These are phyloP conservation scores for Agrypnia vestita DNA, from an alignment of 1,140 invertebrate species.

Conservation along the genomic window DNA sequence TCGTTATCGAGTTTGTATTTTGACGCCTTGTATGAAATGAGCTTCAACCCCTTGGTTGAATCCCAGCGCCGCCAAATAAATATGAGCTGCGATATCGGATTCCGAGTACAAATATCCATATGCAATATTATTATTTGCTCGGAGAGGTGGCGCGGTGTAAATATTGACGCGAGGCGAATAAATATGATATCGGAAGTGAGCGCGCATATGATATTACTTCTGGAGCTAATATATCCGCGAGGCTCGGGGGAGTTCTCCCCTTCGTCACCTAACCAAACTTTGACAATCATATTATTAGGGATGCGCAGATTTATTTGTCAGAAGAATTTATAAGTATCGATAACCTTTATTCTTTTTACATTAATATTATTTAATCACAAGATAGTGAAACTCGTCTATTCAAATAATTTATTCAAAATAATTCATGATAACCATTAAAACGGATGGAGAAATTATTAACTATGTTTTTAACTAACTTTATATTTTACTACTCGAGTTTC, in stretches of 20 bases:
- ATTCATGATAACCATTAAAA: too few species aligned
- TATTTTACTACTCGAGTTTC: too few species aligned
- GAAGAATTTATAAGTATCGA: too few species aligned
- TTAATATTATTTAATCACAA: too few species aligned
- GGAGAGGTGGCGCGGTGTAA: constrained; percentile 45
- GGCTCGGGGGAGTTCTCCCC: constrained; percentile 15
- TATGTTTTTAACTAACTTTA: too few species aligned
- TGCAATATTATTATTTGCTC: constrained; percentile 59
- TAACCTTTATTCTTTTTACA: too few species aligned
- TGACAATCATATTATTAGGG: constrained; percentile 6
- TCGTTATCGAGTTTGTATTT: background rate
- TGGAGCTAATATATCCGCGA: constrained; percentile 50
- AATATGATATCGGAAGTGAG: constrained; percentile 54
- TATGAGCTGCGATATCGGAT: constrained; percentile 52
- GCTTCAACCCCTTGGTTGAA: constrained; percentile 1
- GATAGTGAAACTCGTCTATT: too few species aligned
- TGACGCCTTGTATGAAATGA: constrained; percentile 36
- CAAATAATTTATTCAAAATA: too few species aligned
- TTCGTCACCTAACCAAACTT: constrained; percentile 10
- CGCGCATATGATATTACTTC: constrained; percentile 45
- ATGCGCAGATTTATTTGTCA: background rate
- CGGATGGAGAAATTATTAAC: too few species aligned
- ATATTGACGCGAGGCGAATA: constrained; percentile 48
- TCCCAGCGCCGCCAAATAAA: constrained; percentile 35
- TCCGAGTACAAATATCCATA: constrained; percentile 53